phyloP scores from a whole-genome alignment of 2,797 vertebrate genomes.

The Buceros bicornis region DNA sequence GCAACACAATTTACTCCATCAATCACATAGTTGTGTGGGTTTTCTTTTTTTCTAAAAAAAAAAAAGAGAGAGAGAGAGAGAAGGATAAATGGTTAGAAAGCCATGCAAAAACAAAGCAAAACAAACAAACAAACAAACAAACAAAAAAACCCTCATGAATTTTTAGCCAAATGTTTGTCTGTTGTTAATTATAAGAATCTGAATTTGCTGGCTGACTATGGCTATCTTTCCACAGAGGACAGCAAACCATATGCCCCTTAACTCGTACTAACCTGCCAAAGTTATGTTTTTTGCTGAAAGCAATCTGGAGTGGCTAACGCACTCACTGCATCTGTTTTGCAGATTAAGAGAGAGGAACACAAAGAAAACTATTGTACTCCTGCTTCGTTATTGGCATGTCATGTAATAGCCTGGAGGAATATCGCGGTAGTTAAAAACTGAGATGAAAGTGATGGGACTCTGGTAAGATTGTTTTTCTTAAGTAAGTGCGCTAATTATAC shows the following conservation, averaged over 20 bases:
- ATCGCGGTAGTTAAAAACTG: not conserved
- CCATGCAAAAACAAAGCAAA: not conserved
- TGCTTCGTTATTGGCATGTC: not conserved
- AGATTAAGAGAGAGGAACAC: conserved; percentile 48
- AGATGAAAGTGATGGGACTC: not conserved
- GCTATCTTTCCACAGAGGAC: conserved; percentile 54
- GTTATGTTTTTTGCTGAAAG: conserved; percentile 1
- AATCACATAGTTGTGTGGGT: conserved; percentile 6
- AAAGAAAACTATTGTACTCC: conserved; percentile 23
- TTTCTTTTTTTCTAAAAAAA: not conserved
- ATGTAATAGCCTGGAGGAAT: not conserved
- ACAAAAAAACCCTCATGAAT: not conserved
- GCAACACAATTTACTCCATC: conserved; percentile 40
- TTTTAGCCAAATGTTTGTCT: conserved; percentile 60
- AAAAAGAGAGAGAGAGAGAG: not conserved
- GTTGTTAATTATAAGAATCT: conserved; percentile 51
- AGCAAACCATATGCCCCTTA: conserved; percentile 12
- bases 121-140: conserved; percentile 1
- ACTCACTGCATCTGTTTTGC: conserved; percentile 62
- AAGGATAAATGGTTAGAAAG: conserved; percentile 42
- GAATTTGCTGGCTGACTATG: conserved; percentile 44
- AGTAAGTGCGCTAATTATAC: not conserved
- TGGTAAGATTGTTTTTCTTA: not conserved
- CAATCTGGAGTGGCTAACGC: not conserved
- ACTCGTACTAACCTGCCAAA: conserved; percentile 54